Base-by-base conservation (phyloP, 2,113 vertebrate genomes). In the Montifringilla adamsi region DNA sequence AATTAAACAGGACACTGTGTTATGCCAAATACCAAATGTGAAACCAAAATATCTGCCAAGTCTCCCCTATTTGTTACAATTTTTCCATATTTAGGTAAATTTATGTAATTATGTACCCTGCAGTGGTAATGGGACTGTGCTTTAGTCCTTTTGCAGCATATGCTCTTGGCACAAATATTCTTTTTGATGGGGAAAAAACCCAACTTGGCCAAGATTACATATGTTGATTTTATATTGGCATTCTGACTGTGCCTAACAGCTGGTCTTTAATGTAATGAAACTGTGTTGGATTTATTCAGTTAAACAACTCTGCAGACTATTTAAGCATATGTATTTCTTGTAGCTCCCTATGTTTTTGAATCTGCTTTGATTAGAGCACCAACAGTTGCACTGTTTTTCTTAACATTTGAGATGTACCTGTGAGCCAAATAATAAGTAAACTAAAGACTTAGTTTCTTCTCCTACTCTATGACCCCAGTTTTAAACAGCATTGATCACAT, bases 31-130 rank as follows among this genome's bases (percentile, higher is more conserved):
- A 98, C 97, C 97, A 98, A 99, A 98, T 97, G 98, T 98, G 98
- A 98, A 97, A 97, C 96, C 63, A 92, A 97, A 98, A 98, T 98
- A 98, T 96, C 97, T 98, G 98, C 98, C 98, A 98, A 97, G 93
- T 85, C 77, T 97, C 98, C 98, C 97, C 94, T 98, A 97, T 98
- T 97, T 97, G 98, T 97, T 97, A 98, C 97, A 98, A 98, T 97
- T 98, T 98, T 98, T 97, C 97, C 98, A 97, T 98, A 98, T 98
- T 98, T 98, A 98, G 97, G 97, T 97, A 98, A 98, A 98, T 97
- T 96, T 95, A 96, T 93, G 92, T 97, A 97, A 98, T 98, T 98
- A 98, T 88, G 97, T 97, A 98, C 97, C 96, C 97, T 96, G 94
- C 96, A 94, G 97, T 90, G 93, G 96, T 97, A 98, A 97, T 93